Evolutionary conservation across 2,797 vertebrate genomes (phyloP).

Genomic region (Enteromius paludinosus): DNA sequence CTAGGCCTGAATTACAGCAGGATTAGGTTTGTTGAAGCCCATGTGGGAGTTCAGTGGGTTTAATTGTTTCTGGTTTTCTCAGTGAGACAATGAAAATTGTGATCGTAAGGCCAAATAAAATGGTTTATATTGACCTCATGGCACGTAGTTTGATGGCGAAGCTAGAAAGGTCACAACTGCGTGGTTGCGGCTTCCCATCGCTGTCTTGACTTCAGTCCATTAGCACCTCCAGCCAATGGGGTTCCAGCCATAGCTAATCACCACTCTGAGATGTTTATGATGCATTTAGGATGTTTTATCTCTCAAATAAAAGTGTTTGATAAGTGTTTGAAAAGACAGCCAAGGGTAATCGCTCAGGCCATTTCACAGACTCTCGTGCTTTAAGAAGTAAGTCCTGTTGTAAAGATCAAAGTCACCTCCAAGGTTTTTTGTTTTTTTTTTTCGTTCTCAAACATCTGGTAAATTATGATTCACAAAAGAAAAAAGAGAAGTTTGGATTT

Average conservation of each 20-base stretch:
- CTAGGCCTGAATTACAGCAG: slow-evolving; percentile 66
- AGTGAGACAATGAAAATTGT: slow-evolving; percentile 72
- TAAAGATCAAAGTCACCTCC: slow-evolving; percentile 49
- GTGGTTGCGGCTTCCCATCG: slow-evolving; percentile 19
- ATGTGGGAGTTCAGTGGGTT: slow-evolving; percentile 67
- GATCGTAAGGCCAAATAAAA: slow-evolving; percentile 70
- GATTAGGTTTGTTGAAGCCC: slow-evolving; percentile 66
- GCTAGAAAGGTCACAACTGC: slow-evolving; percentile 70
- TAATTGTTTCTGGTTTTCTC: slow-evolving; percentile 73
- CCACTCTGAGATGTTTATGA: slow-evolving; percentile 60
- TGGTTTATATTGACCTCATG: slow-evolving; percentile 57
- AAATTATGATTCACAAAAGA: slow-evolving; percentile 19
- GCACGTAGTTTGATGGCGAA: slow-evolving; percentile 46
- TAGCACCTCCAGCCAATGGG: slow-evolving; percentile 49
- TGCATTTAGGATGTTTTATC: slow-evolving; percentile 62
- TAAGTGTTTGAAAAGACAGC: slow-evolving; percentile 49
- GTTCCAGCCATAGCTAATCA: slow-evolving; percentile 51
- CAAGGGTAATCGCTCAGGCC: slow-evolving; percentile 52
- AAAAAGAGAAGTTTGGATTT: neutral
- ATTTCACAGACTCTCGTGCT: slow-evolving; percentile 42
- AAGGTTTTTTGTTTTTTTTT: neutral
- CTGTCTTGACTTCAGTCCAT: slow-evolving; percentile 40
- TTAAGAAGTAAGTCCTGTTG: slow-evolving; percentile 29
- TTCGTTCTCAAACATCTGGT: slow-evolving; percentile 4
- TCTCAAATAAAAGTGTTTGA: slow-evolving; percentile 39